Evolutionary conservation across 2,113 vertebrate genomes (phyloP).

Genomic region (Phocoena phocoena): DNA sequence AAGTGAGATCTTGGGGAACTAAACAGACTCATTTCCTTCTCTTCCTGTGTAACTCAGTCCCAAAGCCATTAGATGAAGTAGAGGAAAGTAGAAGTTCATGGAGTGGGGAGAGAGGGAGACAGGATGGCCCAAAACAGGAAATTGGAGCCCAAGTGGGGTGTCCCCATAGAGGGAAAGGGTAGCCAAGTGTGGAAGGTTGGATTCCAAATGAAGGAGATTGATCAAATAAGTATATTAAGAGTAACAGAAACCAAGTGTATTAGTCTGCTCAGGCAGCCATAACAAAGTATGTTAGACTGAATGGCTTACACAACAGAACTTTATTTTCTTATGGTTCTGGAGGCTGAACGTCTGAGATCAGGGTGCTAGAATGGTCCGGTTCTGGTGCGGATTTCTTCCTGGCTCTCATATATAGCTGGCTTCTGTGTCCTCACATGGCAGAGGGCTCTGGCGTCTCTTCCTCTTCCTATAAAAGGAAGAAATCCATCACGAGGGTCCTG

Average conservation of each 20-base stretch:
- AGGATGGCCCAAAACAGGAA: neutral
- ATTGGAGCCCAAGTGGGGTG: neutral
- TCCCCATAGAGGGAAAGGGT: neutral
- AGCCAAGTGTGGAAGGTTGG: accelerated
- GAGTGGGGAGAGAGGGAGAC: too few relatives aligned
- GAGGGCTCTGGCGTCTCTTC: neutral
- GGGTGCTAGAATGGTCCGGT: neutral
- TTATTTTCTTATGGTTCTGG: neutral
- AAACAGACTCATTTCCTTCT: neutral
- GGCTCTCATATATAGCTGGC: too few relatives aligned
- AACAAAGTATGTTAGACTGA: neutral
- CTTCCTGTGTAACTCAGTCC: neutral
- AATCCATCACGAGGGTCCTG: neutral
- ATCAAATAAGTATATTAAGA: neutral
- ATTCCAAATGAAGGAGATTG: neutral
- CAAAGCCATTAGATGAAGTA: neutral
- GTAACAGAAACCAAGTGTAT: neutral
- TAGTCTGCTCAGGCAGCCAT: neutral
- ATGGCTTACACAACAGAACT: neutral
- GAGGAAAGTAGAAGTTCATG: neutral
- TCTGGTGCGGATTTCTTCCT: neutral
- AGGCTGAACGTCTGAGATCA: neutral
- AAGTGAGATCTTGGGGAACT: neutral
- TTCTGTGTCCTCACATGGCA: neutral
- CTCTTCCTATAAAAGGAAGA: neutral